Conservation (phyloP, 1,140 invertebrate species). For the Aphelinus atriplicis region DNA sequence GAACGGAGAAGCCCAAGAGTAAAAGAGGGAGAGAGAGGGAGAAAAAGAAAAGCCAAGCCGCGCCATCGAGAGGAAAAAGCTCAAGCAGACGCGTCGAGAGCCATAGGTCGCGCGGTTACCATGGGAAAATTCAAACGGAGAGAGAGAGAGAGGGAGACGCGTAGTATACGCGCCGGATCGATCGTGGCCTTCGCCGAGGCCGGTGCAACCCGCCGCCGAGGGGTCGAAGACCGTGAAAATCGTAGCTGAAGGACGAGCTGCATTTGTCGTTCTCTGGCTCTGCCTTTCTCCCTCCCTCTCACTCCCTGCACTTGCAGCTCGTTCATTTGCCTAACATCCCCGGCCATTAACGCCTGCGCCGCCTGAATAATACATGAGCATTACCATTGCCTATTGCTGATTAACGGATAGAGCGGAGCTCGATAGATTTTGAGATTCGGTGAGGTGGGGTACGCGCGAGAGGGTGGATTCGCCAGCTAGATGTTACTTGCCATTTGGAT, state of each 20-base stretch:
- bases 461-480: no score
- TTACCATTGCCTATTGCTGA: no score
- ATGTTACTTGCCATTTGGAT: no score
- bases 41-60: not conserved
- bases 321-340: slow-evolving; percentile 33
- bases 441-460: no score
- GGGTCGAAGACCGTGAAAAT: slow-evolving; percentile 37
- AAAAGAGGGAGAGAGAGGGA: not conserved
- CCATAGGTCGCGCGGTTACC: slow-evolving; percentile 30
- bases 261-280: not conserved
- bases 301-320: not conserved
- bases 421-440: no score
- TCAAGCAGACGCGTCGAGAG: no score
- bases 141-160: not conserved
- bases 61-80: slow-evolving; percentile 4
- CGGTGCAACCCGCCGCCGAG: not conserved
- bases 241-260: slow-evolving; percentile 13
- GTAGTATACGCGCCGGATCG: not conserved
- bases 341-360: slow-evolving; percentile 13
- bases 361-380: slow-evolving; percentile 24
- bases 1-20: slow-evolving; percentile 24
- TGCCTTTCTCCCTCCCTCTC: not conserved
- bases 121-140: slow-evolving; percentile 38
- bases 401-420: no score
- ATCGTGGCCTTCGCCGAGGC: not conserved